Percentiles rank a stretch among this genome's conserved stretches.
phyloP scores from a whole-genome alignment of 2,888 invertebrate species.

The Chouioia cunea region DNA sequence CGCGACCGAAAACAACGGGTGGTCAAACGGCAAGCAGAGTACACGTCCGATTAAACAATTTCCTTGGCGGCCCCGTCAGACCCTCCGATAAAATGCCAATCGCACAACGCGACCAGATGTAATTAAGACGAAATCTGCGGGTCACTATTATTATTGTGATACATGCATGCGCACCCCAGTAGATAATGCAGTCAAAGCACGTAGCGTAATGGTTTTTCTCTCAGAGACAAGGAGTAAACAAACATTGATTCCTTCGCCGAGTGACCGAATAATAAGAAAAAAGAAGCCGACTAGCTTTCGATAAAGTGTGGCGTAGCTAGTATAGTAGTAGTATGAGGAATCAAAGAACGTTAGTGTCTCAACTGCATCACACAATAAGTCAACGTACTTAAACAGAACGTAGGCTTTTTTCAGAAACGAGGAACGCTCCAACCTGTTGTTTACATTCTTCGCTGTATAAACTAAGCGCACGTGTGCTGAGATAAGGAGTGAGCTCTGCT shows the following conservation, averaged over 20 bases:
- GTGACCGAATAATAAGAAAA: background rate
- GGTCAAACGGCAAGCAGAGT: constrained; percentile 33
- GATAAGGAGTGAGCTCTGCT: constrained; percentile 25
- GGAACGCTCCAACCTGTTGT: constrained; percentile 25
- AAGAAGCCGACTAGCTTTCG: background rate
- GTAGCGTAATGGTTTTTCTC: too few relatives aligned
- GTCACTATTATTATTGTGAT: background rate
- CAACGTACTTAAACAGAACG: constrained; percentile 15
- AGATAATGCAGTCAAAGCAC: too few relatives aligned
- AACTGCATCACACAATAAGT: constrained; percentile 37
- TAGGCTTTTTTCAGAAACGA: constrained; percentile 27
- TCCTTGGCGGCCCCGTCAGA: constrained; percentile 25
- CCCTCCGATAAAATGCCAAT: background rate
- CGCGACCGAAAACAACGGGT: constrained; percentile 46
- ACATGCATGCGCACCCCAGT: background rate
- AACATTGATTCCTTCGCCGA: constrained; percentile 37
- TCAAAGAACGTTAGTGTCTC: constrained; percentile 38
- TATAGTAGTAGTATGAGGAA: constrained; percentile 3
- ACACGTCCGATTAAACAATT: constrained; percentile 41
- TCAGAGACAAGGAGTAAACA: constrained; percentile 8
- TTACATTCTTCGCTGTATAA: constrained; percentile 34
- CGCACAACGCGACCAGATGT: background rate
- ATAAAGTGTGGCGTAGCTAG: background rate
- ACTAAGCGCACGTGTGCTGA: constrained; percentile 35
- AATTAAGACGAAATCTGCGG: constrained; percentile 14